Evolutionary conservation across 1,140 invertebrate species (phyloP).

Genomic region (Nasonia vitripennis): DNA sequence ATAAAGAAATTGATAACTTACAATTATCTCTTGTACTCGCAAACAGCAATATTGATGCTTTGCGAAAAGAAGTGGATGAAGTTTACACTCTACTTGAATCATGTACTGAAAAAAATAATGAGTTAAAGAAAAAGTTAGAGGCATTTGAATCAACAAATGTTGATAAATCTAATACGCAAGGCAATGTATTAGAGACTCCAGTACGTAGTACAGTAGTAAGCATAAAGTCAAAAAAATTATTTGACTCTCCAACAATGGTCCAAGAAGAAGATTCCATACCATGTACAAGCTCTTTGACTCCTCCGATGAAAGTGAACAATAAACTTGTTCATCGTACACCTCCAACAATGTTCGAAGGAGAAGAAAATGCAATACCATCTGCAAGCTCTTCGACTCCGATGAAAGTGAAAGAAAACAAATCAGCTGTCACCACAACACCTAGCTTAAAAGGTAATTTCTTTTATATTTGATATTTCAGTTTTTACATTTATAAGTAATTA

Average conservation of each 20-base stretch:
- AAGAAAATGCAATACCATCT: not conserved
- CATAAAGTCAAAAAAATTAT: not conserved
- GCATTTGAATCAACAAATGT: not conserved
- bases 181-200: not conserved
- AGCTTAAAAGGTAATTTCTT: not conserved
- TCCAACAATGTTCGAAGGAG: not conserved
- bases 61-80: not conserved
- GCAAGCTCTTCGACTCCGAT: not conserved
- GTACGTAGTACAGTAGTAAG: not conserved
- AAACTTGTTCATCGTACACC: not conserved
- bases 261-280: not conserved
- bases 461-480: not conserved
- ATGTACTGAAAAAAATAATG: not conserved
- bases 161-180: not conserved
- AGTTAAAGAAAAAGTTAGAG: not conserved
- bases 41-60: not conserved
- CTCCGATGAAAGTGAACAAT: not conserved
- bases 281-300: not conserved
- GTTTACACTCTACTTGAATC: not conserved
- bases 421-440: not conserved
- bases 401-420: not conserved
- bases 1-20: not conserved
- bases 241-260: not conserved
- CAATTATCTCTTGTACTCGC: not conserved
- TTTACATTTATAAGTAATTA: not conserved